phyloP scores from a whole-genome alignment of 1,140 invertebrate species.

The Berghia stephanieae region DNA sequence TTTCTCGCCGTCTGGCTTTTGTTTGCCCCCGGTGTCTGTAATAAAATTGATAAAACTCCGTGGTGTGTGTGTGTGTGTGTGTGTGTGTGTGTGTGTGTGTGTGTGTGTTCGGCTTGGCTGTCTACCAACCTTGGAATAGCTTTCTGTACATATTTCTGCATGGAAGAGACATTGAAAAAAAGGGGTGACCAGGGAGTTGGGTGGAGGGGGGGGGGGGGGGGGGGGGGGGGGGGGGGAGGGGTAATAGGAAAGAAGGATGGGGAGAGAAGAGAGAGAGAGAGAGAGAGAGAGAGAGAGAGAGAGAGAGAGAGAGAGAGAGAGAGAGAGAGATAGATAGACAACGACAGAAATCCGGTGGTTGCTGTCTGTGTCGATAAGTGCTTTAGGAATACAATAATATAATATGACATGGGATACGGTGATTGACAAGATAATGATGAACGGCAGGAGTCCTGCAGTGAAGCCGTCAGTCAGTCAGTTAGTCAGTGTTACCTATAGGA shows the following conservation, averaged over 20 bases:
- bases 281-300: conserved; percentile 10
- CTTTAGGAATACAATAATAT: background rate
- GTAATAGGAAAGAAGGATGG: background rate
- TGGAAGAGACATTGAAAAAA: too few species aligned
- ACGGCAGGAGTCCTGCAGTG: background rate
- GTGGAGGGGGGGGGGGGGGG: background rate
- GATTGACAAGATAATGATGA: background rate
- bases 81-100: too few species aligned
- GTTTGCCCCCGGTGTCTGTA: too few species aligned
- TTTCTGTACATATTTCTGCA: too few species aligned
- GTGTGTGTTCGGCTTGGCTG: too few species aligned
- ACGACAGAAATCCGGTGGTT: background rate
- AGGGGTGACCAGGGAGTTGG: too few species aligned
- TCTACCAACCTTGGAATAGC: too few species aligned
- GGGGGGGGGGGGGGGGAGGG: background rate
- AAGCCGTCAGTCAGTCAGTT: background rate
- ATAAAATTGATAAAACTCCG: too few species aligned
- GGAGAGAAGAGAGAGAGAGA: conserved; percentile 8
- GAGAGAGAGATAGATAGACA: background rate
- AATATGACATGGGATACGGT: background rate
- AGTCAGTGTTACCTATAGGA: background rate
- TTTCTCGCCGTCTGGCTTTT: too few species aligned
- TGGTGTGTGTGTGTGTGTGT: too few species aligned
- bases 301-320: conserved; percentile 1
- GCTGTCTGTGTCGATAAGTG: background rate